Percentiles rank a stretch among this genome's conserved stretches.
Evolutionary conservation across 2,888 invertebrate genomes (phyloP).

Genomic region (Orthosia gracilis): DNA sequence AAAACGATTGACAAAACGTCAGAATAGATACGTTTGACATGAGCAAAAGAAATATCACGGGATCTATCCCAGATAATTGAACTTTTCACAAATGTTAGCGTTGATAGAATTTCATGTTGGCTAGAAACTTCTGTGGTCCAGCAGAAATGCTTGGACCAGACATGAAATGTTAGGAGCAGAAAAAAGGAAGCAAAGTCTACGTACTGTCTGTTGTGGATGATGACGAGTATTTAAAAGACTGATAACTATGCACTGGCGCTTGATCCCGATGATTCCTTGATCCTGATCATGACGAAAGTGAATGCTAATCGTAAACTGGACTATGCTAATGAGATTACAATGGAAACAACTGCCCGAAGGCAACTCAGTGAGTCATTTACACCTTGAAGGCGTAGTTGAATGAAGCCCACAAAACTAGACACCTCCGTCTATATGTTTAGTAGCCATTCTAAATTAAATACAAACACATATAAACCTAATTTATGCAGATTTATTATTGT

Average conservation of each 20-base stretch:
- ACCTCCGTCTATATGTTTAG: neutral
- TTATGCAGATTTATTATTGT: conserved; percentile 35
- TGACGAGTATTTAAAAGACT: too few species aligned
- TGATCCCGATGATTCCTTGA: neutral
- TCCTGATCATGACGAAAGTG: neutral
- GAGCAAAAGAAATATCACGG: too few species aligned
- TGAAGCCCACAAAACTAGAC: neutral
- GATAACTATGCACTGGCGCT: neutral
- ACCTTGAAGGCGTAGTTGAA: neutral
- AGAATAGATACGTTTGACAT: neutral
- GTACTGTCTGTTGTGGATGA: too few species aligned
- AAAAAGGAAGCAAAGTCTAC: too few species aligned
- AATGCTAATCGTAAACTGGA: conserved; percentile 7
- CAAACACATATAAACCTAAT: conserved; percentile 7
- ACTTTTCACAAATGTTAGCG: too few species aligned
- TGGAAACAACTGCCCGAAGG: conserved; percentile 21
- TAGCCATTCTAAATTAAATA: neutral
- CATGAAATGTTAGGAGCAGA: too few species aligned
- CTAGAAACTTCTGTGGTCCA: too few species aligned
- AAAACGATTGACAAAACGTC: neutral
- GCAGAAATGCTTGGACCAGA: too few species aligned
- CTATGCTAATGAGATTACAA: conserved; percentile 29
- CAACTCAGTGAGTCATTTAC: conserved; percentile 37
- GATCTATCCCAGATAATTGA: too few species aligned
- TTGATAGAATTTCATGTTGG: too few species aligned